phyloP scores from a whole-genome alignment of 2,888 invertebrate species.

The Eledone cirrhosa region DNA sequence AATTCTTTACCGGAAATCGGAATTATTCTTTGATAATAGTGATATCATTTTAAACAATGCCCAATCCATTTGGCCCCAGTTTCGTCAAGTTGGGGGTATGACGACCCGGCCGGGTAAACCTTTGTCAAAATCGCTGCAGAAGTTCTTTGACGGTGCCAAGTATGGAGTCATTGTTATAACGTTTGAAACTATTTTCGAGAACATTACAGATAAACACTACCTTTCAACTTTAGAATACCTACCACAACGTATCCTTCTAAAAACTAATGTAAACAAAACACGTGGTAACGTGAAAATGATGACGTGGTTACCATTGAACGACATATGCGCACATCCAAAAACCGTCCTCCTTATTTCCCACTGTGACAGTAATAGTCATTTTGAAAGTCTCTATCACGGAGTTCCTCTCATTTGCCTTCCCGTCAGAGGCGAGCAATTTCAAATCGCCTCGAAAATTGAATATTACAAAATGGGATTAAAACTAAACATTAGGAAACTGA shows the following conservation, averaged over 20 bases:
- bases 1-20: background rate
- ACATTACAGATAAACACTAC: conserved; percentile 32
- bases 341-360: conserved; percentile 46
- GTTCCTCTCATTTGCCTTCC: conserved; percentile 47
- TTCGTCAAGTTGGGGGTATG: conserved; percentile 40
- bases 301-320: conserved; percentile 48
- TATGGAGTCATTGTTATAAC: conserved; percentile 44
- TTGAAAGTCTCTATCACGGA: conserved; percentile 47
- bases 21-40: conserved; percentile 36
- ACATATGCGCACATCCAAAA: conserved; percentile 42
- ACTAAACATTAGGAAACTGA: background rate
- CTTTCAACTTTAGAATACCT: conserved; percentile 29
- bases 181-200: conserved; percentile 41
- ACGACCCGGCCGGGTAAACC: conserved; percentile 34
- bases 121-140: conserved; percentile 36
- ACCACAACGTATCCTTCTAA: conserved; percentile 34
- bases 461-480: conserved; percentile 12
- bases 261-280: conserved; percentile 32
- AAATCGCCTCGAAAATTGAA: conserved; percentile 36
- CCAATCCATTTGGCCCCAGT: conserved; percentile 38
- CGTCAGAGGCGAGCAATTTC: conserved; percentile 41
- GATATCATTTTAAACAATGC: conserved; percentile 42
- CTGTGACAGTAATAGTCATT: conserved; percentile 47
- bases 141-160: conserved; percentile 37
- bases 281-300: conserved; percentile 35